Base-by-base conservation (phyloP, 2,113 vertebrate genomes). In the Cyphomyrus plagiostoma region DNA sequence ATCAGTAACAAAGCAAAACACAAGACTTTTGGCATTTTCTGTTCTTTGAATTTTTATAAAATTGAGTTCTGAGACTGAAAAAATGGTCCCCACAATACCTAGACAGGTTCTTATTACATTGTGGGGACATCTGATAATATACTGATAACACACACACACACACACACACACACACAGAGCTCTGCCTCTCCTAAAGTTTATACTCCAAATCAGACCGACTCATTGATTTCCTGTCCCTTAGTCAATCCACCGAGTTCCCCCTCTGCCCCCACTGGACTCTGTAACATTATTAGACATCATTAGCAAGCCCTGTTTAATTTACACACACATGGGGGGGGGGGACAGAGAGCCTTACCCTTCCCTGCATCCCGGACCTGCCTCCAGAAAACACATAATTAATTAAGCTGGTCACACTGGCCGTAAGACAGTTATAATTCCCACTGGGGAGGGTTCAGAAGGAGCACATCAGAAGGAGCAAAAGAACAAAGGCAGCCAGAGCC, bases 141-240 rank as follows among this genome's bases (percentile, higher is more conserved):
- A 56, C n/a, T n/a, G n/a, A n/a, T n/a, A n/a, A 87, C 49, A 19
- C 86, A 87, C 50, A 48, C 9, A 48, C 46, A 49, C 10, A 53
- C 30, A 21, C 35, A 48, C 46, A 80, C 15, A 89, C 26, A 89
- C 26, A 53, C 66, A 89, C 17, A 89, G 50, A 6, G 10, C 35
- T 48, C 80, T 62, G 35, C 26, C 45, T 23, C 30, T 45, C 77
- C 15, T 48, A 13, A 48, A 15, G 42, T 8, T 82, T 82, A 21
- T 13, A 19, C 13, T 21, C 5, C 15, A 82, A 21, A 45, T 23
- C 77, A 82, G 39, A 84, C 39, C 3, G 23, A 84, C 17, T 48
- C 82, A 48, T 84, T 48, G 94, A 94, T 93, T 93, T 95, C 94
- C 93, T 94, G 93, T 95, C 94, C 42, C 58, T 30, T 70, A 50